These are phyloP conservation scores for Etheostoma nigrum DNA, from an alignment of 2,797 vertebrate genomes.

Conservation along the genomic window DNA sequence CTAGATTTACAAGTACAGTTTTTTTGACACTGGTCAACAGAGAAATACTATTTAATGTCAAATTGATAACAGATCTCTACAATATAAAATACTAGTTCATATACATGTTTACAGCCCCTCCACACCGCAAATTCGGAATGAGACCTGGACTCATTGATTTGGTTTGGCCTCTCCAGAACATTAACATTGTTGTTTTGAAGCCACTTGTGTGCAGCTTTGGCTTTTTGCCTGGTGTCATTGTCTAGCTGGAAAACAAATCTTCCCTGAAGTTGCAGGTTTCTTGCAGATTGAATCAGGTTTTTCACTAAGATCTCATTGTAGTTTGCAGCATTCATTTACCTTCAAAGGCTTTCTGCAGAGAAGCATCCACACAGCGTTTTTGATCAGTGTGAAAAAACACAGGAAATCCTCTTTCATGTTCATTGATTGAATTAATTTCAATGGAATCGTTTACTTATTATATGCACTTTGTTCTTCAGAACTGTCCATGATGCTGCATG, in stretches of 20 bases:
- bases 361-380: not conserved
- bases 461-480: constrained; percentile 4
- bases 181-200: not conserved
- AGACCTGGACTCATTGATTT: not conserved
- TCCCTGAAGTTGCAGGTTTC: not conserved
- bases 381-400: not conserved
- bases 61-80: no score
- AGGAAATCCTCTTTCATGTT: not conserved
- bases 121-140: not conserved
- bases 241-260: not conserved
- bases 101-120: not conserved
- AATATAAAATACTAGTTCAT: not conserved
- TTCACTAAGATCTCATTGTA: not conserved
- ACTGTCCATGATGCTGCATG: constrained; percentile 40
- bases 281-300: not conserved
- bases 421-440: no score
- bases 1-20: not conserved
- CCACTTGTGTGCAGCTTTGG: not conserved
- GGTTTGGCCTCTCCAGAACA: not conserved
- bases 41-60: not conserved
- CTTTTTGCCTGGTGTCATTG: not conserved
- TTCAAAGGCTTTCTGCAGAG: constrained; percentile 3
- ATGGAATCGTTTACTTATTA: not conserved
- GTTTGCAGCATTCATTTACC: not conserved
- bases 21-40: not conserved